Percentiles rank a stretch among this genome's conserved stretches.
These are phyloP conservation scores for Crotalus horridus DNA, from an alignment of 2,113 vertebrate genomes.

Conservation along the genomic window DNA sequence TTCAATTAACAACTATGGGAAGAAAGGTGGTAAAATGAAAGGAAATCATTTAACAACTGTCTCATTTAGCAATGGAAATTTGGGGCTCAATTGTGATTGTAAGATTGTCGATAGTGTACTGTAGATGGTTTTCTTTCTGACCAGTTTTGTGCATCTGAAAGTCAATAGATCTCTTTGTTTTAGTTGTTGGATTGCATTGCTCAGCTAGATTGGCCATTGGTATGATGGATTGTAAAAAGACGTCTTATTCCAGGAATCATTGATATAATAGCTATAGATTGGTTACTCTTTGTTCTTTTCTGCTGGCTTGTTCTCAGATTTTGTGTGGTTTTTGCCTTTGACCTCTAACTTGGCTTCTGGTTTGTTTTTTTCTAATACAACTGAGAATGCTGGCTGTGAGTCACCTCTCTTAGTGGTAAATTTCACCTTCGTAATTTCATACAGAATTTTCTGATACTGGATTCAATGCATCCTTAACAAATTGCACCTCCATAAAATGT, in stretches of 20 bases:
- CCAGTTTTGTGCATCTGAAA: not conserved
- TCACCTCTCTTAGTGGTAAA: not conserved
- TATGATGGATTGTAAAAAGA: not conserved
- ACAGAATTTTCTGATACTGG: not conserved
- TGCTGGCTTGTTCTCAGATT: not conserved
- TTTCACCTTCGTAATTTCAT: not conserved
- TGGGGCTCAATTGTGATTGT: no score
- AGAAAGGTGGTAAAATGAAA: no score
- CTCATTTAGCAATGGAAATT: no score
- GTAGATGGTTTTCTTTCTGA: not conserved
- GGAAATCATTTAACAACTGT: no score
- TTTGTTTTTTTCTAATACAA: not conserved
- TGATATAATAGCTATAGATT: not conserved
- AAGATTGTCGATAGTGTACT: no score
- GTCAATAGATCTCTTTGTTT: not conserved
- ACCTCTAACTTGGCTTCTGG: not conserved
- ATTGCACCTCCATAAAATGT: not conserved
- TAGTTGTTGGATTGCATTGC: not conserved
- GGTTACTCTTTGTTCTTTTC: not conserved
- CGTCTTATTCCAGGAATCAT: not conserved
- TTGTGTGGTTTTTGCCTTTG: not conserved
- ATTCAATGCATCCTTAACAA: not conserved
- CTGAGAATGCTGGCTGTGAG: not conserved
- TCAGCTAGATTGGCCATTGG: not conserved
- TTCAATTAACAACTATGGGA: no score